These are phyloP conservation scores for Aplodontia rufa DNA, from an alignment of 2,113 vertebrate species.

Conservation along the genomic window DNA sequence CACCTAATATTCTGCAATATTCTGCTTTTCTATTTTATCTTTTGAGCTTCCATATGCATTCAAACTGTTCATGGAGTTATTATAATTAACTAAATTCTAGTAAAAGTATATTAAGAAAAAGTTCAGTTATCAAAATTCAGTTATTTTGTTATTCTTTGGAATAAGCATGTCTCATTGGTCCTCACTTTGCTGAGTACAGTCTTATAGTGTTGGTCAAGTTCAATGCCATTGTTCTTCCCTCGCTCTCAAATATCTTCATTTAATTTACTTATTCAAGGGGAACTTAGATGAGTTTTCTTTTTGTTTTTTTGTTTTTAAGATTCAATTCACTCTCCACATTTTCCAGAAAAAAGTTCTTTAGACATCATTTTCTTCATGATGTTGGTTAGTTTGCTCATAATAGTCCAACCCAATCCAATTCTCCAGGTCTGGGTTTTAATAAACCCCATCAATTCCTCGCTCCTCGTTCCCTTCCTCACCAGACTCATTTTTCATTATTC, in stretches of 20 bases:
- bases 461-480: not conserved
- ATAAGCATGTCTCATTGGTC: not conserved
- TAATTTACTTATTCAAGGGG: not conserved
- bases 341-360: not conserved
- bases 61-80: not conserved
- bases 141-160: not conserved
- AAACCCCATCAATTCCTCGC: not conserved
- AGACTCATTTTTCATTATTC: constrained; percentile 21
- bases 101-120: not conserved
- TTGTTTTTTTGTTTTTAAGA: too few relatives aligned
- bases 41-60: not conserved
- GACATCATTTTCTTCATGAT: not conserved
- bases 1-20: not conserved
- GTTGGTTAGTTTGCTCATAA: not conserved
- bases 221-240: not conserved
- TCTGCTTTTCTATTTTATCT: not conserved
- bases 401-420: not conserved
- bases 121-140: not conserved
- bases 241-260: not conserved
- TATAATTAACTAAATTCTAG: not conserved
- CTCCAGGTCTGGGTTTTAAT: not conserved
- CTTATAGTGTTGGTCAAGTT: not conserved
- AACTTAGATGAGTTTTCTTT: not conserved
- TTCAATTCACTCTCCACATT: not conserved
- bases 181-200: not conserved